Conservation (phyloP, 2,113 vertebrate genomes). For the Callionymus lyra region DNA sequence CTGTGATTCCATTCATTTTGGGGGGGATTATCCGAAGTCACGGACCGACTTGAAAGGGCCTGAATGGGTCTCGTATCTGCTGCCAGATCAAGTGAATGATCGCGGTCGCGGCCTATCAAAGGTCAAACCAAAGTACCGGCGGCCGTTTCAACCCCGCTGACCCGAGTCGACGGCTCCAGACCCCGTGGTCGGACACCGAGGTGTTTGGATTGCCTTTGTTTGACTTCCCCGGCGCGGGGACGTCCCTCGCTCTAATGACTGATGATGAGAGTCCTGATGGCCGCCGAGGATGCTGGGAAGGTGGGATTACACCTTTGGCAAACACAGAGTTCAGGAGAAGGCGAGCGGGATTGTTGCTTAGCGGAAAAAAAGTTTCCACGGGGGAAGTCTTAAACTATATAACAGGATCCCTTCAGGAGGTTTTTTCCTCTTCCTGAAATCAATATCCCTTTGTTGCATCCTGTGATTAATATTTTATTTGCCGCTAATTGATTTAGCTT, state of each 20-base stretch:
- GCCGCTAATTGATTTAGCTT: no score
- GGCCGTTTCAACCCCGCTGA: conserved; percentile 64
- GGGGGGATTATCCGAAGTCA: no score
- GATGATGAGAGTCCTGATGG: conserved; percentile 44
- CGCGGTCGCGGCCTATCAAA: conserved; percentile 34
- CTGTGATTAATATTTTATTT: no score
- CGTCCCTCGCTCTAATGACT: conserved; percentile 47
- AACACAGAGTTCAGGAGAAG: conserved; percentile 44
- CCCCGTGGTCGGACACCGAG: conserved; percentile 19
- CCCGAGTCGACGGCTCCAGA: conserved; percentile 34
- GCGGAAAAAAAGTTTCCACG: conserved; percentile 4
- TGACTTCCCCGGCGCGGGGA: conserved; percentile 45
- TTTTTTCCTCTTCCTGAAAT: neutral
- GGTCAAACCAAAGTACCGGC: conserved; percentile 53
- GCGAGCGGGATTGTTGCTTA: conserved; percentile 11
- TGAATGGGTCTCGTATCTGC: no score
- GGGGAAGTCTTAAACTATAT: no score
- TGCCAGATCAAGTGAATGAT: conserved; percentile 57
- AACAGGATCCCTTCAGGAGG: conserved; percentile 1
- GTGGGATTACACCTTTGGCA: conserved; percentile 58
- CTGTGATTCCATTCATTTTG: no score
- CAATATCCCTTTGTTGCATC: no score
- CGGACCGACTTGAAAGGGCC: conserved; percentile 1
- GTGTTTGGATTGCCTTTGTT: conserved; percentile 58
- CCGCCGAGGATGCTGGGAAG: conserved; percentile 34